Evolutionary conservation across 2,888 invertebrate genomes (phyloP), one percentile per base, ranked within the genome.

Genomic region (Ligdia adustata): DNA sequence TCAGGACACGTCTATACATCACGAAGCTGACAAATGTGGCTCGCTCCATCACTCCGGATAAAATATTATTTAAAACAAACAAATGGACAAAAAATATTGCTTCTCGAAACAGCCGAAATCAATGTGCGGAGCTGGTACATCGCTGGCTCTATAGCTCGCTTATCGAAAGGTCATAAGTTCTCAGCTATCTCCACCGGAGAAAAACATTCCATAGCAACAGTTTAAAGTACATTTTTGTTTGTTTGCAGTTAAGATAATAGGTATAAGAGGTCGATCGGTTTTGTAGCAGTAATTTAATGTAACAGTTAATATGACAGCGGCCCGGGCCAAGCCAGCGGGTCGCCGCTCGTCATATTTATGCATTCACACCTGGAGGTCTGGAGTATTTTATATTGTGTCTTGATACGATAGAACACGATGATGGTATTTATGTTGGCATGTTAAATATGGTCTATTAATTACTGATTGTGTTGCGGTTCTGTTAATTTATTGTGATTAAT

Each of bases 11-110:
- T 78, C 76, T 78, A 88, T 86, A 86, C 82, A 80, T 87, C 79
- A 87, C 77, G 67, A 67, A 76, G 66, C 83, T 89, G 89, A 90
- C 89, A 90, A 90, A 90, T 90, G 90, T 76, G 80, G 79, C 74
- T 75, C 88, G 76, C 74, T 90, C 90, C 88, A 87, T 89, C 89
- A 89, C 79, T 79, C 71, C 82, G 72, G 85, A 88, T 89, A 88
- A 90, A 88, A 88, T 89, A 89, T 90, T 89, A 87, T 85, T 85
- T 89, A 88, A 90, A 90, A 90, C 90, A 90, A 90, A 89, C 88
- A 90, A 88, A 87, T 76, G 80, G 75, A 88, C 80, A 87, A 88
- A 89, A 89, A 89, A 85, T 68, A 82, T 79, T 72, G 75, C 83
- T 84, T 84, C 85, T 82, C 80, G 82, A 83, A 85, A 84, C 84